Evolutionary conservation across 2,113 vertebrate genomes (phyloP), one percentile per base, ranked within the genome.

Genomic region (Oncorhynchus kisutch): DNA sequence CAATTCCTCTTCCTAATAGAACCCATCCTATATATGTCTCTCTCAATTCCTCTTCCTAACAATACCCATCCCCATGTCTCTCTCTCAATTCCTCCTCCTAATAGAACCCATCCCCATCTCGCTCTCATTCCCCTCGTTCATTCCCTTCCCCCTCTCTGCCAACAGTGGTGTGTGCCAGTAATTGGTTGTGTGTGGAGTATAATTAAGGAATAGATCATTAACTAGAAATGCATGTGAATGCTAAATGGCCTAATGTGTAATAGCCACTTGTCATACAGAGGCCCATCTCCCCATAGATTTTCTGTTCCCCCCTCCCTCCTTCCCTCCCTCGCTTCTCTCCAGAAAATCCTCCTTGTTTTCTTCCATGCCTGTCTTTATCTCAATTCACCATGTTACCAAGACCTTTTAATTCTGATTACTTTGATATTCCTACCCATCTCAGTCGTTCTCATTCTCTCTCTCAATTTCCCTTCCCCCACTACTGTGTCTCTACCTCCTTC

Each of bases 191-290:
- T 80, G 71, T 64, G 75, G 73, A 45, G 31, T 80, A 27, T 83
- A 78, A 86, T 90, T 74, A 89, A 75, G 66, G 54, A 68, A 73
- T 67, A 67, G 73, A 78, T 74, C 79, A 82, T 57, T 75, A 76
- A 75, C 70, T 74, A 49, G 68, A 68, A 77, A 79, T 77, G 25
- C 76, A 70, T 71, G 69, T 22, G 72, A 74, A 80, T 81, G 76
- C 31, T 74, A 75, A 82, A 78, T 76, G 75, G 75, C 49, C 79
- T 78, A 87, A 72, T 77, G 73, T 75, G 81, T 90, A 88, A 92
- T 88, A 85, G 79, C 77, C 73, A 75, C 83, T 78, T 85, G 78
- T 81, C 67, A 71, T 31, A 24, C 34, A 49, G 68, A 6, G 60
- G 67, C 74, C 75, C n/a, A 27, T 77, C 85, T 82, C 88, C 88